These are phyloP conservation scores for Rhabdophis nuchalis DNA, from an alignment of 2,797 vertebrate species.

Conservation along the genomic window DNA sequence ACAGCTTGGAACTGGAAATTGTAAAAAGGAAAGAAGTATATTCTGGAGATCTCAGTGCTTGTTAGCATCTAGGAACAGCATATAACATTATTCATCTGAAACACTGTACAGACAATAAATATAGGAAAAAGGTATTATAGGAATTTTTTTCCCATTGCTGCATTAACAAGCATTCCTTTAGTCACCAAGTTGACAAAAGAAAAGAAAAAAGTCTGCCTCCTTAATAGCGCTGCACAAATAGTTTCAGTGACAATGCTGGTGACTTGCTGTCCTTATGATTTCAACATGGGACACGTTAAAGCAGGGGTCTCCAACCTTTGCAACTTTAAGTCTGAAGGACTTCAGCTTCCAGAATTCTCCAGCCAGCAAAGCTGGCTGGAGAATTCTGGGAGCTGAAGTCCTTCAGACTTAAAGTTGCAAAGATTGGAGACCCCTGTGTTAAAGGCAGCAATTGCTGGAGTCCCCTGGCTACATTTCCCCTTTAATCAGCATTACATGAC, in stretches of 20 bases:
- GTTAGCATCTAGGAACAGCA: neutral
- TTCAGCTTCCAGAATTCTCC: too few relatives aligned
- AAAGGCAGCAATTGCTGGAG: neutral
- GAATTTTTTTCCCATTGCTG: neutral
- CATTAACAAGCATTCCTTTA: neutral
- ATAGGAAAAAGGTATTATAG: neutral
- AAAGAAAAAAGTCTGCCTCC: neutral
- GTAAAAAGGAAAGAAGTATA: neutral
- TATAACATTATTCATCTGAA: neutral
- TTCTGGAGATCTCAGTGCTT: neutral
- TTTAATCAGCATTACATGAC: neutral
- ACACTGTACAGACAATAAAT: neutral
- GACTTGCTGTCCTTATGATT: neutral
- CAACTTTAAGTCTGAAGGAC: too few relatives aligned
- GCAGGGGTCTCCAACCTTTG: too few relatives aligned
- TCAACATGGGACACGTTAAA: neutral
- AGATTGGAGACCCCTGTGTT: too few relatives aligned
- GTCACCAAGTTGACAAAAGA: neutral
- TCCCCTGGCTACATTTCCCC: neutral
- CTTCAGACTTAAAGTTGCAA: too few relatives aligned
- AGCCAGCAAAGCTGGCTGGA: too few relatives aligned
- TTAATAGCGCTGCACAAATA: neutral
- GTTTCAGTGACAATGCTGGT: neutral
- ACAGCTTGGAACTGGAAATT: neutral
- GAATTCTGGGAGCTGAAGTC: too few relatives aligned